Base-by-base conservation (phyloP, 2,113 vertebrate genomes). In the Daphoenositta chrysoptera region DNA sequence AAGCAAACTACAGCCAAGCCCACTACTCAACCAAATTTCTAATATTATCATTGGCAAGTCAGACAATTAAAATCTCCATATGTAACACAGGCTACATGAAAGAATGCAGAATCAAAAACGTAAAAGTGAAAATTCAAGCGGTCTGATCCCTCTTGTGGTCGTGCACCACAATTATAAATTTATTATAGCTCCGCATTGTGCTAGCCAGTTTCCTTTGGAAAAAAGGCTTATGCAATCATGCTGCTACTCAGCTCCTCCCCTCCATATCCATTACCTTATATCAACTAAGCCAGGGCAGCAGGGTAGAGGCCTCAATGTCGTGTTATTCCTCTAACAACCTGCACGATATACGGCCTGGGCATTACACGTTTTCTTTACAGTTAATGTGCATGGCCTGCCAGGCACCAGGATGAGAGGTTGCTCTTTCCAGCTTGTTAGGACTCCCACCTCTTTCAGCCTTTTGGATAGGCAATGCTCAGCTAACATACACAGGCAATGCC, bases 111-210 rank as follows among this genome's bases (percentile, higher is more conserved):
- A 86, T 9, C 45, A 50, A 63, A 84, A 75, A 50, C 0, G 0
- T 23, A 48, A 14, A 64, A 85, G 45, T 9, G 31, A 82, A 60
- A 88, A 95, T 53, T 57, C 57, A 63, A 77, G 90, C 2, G 4
- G 75, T 47, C 71, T 68, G 83, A 96, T 90, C 92, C 83, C 79
- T 95, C 95, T 88, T 88, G 90, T 81, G 95, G 94, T 93, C 58
- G 1, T 7, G 16, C 39, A 31, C 64, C 27, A 80, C 1, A 31
- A 66, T 20, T 20, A 75, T 77, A 80, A 89, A 60, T 39, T 28
- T 48, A 72, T 57, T 69, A 0, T 33, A 57, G 48, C 54, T 48
- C 63, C 75, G 79, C 70, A 35, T 15, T 14, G 64, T 18, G 1
- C 35, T n/a, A 76, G 65, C 21, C 2, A 1, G 31, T 35, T 92